phyloP scores from a whole-genome alignment of 2,888 invertebrate genomes.

The Cephus rjabovi region DNA sequence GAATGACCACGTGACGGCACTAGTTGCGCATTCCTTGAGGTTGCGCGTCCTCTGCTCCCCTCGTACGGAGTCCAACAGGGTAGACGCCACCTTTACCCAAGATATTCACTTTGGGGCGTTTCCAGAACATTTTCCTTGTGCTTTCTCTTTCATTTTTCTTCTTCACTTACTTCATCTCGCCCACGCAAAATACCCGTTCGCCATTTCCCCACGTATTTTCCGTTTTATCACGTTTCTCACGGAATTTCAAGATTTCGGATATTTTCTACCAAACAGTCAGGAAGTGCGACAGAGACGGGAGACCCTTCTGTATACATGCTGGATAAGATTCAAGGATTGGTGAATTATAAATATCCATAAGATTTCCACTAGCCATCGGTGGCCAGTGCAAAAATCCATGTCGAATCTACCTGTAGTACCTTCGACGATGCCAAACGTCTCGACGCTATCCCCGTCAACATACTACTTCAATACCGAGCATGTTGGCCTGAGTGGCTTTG shows the following conservation, averaged over 20 bases:
- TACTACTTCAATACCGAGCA: too few species aligned
- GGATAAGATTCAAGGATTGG: background rate
- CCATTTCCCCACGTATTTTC: background rate
- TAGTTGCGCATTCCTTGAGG: constrained; percentile 50
- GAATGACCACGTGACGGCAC: constrained; percentile 31
- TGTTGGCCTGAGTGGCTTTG: background rate
- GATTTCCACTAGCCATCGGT: background rate
- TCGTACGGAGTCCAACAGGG: background rate
- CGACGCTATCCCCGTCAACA: too few species aligned
- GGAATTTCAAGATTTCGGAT: background rate
- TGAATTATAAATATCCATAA: background rate
- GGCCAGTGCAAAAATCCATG: background rate
- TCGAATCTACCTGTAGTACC: background rate
- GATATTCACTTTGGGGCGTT: background rate
- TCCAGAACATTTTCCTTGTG: background rate
- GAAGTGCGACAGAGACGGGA: too few species aligned
- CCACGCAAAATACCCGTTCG: background rate
- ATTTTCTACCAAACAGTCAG: background rate
- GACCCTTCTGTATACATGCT: background rate
- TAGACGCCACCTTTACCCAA: background rate
- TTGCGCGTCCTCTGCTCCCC: constrained; percentile 31
- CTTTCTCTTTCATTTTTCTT: background rate
- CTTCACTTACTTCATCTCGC: background rate
- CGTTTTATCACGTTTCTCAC: background rate
- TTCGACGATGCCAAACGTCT: background rate